A percentile compares a stretch with the other conserved stretches of the same genome.
Evolutionary conservation across 2,113 vertebrate genomes (phyloP).

Genomic region (Stigmatopora argus): DNA sequence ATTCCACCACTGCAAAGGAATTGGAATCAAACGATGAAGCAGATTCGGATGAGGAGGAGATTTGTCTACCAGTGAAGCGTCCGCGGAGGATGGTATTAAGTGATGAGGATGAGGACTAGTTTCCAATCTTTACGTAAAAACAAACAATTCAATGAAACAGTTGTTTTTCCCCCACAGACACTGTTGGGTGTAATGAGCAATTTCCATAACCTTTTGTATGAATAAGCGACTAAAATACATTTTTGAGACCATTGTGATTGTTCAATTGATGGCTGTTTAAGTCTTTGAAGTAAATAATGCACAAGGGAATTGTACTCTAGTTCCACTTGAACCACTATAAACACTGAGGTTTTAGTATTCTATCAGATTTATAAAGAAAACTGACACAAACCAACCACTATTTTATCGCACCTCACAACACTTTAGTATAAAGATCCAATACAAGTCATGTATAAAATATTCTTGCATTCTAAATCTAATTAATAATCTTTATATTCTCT

Average conservation of each 20-base stretch:
- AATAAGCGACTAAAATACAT: background rate
- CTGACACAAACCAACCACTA: background rate
- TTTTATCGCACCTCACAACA: background rate
- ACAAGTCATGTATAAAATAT: too few relatives aligned
- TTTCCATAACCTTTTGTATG: background rate
- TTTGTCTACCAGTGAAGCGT: constrained; percentile 67
- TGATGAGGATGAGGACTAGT: constrained; percentile 65
- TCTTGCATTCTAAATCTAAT: too few relatives aligned
- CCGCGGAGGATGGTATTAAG: constrained; percentile 73
- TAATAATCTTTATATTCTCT: too few relatives aligned
- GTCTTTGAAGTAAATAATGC: too few relatives aligned
- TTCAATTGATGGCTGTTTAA: too few relatives aligned
- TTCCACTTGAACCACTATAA: too few relatives aligned
- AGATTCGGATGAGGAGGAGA: constrained; percentile 61
- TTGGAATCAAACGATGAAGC: constrained; percentile 18
- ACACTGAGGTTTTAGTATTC: background rate
- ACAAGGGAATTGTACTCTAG: too few relatives aligned
- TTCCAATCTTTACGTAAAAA: background rate
- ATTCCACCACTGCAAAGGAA: constrained; percentile 4
- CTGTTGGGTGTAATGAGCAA: background rate
- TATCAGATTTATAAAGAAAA: too few relatives aligned
- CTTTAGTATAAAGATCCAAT: too few relatives aligned
- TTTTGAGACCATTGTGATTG: too few relatives aligned
- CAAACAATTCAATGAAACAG: constrained; percentile 9
- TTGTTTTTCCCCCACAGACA: background rate